Percentiles rank a stretch among this genome's conserved stretches.
These are phyloP conservation scores for Callyntrura sp. DNA, from an alignment of 2,888 invertebrate species.

Conservation along the genomic window DNA sequence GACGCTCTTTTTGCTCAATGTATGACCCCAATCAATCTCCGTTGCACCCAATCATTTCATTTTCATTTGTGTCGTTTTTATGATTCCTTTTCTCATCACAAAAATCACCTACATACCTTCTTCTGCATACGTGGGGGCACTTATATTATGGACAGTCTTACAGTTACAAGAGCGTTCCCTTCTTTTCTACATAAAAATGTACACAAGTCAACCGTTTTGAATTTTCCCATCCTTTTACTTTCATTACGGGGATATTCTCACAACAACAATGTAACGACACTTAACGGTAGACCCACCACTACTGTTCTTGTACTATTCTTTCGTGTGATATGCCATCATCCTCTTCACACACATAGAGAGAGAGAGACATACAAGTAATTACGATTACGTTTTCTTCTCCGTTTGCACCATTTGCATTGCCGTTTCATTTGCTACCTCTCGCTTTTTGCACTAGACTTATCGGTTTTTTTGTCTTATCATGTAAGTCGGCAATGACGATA, in stretches of 20 bases:
- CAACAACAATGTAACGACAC: background rate
- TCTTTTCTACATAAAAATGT: conserved; percentile 20
- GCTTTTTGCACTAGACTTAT: conserved; percentile 14
- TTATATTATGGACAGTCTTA: conserved; percentile 12
- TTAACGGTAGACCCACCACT: background rate
- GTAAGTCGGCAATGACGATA: background rate
- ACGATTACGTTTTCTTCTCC: conserved; percentile 27
- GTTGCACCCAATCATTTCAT: conserved; percentile 15
- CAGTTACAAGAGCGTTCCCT: background rate
- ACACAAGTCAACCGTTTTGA: conserved; percentile 17
- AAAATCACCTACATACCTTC: background rate
- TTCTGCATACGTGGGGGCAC: too few species aligned
- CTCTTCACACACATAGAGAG: conserved; percentile 31
- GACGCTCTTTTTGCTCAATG: too few species aligned
- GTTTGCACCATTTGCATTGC: background rate
- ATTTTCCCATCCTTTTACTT: conserved; percentile 77
- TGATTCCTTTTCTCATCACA: background rate
- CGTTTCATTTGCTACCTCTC: background rate
- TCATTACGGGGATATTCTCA: conserved; percentile 65
- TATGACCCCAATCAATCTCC: background rate
- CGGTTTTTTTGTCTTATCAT: conserved; percentile 32
- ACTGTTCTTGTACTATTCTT: background rate
- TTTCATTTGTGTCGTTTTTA: conserved; percentile 17
- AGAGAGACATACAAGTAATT: conserved; percentile 2
- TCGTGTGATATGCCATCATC: conserved; percentile 60